A percentile compares a stretch with the other conserved stretches of the same genome.
phyloP scores from a whole-genome alignment of 2,113 vertebrate genomes.

The Eublepharis macularius region DNA sequence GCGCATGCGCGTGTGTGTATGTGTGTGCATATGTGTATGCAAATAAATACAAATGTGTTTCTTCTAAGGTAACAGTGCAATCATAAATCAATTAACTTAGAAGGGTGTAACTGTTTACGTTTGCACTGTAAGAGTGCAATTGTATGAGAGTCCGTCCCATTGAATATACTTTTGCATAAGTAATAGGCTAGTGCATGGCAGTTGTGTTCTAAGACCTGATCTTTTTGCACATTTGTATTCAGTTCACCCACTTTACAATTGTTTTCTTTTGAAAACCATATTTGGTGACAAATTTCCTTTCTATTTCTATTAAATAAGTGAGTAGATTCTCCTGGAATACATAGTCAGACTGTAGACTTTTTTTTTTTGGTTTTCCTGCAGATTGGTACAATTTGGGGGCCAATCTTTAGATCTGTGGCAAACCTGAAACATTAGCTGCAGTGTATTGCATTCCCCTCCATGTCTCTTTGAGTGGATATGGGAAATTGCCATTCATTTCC shows the following conservation, averaged over 20 bases:
- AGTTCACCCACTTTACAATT: neutral
- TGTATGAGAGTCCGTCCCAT: neutral
- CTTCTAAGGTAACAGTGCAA: too few relatives aligned
- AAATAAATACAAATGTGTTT: too few relatives aligned
- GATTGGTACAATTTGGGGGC: neutral
- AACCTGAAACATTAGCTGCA: neutral
- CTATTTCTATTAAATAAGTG: neutral
- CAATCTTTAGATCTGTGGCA: neutral
- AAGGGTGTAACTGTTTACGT: neutral
- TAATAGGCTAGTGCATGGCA: neutral
- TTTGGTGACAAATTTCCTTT: neutral
- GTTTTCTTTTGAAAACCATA: neutral
- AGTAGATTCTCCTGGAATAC: neutral
- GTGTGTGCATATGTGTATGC: too few relatives aligned
- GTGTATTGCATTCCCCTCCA: neutral
- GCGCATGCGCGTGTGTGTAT: too few relatives aligned
- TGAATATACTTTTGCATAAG: neutral
- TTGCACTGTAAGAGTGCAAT: neutral
- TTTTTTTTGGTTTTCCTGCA: slow-evolving; percentile 2
- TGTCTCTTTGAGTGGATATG: accelerated
- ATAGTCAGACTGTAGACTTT: neutral
- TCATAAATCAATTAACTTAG: too few relatives aligned
- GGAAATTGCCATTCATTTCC: neutral
- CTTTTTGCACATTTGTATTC: neutral
- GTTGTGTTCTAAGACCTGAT: neutral